Evolutionary conservation across 2,888 invertebrate genomes (phyloP).

Genomic region (Calliopum simillimum): DNA sequence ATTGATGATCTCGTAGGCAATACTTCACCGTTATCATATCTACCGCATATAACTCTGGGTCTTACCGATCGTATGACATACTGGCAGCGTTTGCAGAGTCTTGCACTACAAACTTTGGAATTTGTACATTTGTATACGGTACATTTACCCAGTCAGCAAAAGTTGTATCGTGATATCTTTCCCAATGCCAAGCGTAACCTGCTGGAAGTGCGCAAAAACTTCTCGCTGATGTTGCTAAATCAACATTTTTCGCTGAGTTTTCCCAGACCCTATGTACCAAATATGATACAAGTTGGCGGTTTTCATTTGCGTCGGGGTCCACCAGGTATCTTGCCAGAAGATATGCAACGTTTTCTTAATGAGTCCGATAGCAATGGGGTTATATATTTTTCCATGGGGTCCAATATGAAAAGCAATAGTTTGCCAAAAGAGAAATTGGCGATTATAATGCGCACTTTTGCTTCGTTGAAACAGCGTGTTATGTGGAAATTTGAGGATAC

Average conservation of each 20-base stretch:
- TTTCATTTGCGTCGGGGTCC: conserved; percentile 52
- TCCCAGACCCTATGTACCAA: conserved; percentile 56
- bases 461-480: conserved; percentile 49
- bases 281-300: conserved; percentile 59
- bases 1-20: conserved; percentile 53
- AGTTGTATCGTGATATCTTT: conserved; percentile 52
- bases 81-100: conserved; percentile 58
- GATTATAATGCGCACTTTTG: conserved; percentile 44
- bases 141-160: conserved; percentile 53
- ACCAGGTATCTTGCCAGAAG: conserved; percentile 37
- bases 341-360: conserved; percentile 53
- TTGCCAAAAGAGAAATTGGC: conserved; percentile 44
- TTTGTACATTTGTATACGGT: conserved; percentile 44
- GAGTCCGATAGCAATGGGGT: conserved; percentile 55
- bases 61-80: conserved; percentile 63
- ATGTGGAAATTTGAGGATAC: conserved; percentile 53
- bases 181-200: conserved; percentile 51
- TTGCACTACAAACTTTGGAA: conserved; percentile 41
- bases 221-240: conserved; percentile 57
- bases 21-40: conserved; percentile 58
- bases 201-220: conserved; percentile 52
- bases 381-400: conserved; percentile 58
- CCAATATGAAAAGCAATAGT: conserved; percentile 46
- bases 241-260: conserved; percentile 57
- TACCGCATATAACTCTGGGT: conserved; percentile 51